Base-by-base conservation (phyloP, 2,888 invertebrate genomes). In the Sycophila texana region DNA sequence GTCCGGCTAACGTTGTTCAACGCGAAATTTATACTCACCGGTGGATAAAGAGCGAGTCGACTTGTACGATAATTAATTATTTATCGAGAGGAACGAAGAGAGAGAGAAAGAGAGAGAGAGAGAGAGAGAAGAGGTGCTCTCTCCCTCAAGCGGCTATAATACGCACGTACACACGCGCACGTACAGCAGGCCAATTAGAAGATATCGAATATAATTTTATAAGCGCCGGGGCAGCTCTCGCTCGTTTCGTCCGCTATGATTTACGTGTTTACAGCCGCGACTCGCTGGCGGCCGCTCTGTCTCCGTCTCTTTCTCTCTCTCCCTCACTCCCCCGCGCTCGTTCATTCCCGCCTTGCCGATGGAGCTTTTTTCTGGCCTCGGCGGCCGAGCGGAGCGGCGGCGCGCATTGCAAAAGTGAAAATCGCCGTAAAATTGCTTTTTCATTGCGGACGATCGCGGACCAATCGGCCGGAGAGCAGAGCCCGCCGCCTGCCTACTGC, bases 391-490 rank as follows among this genome's bases (percentile, higher is more conserved):
- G 61, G 49, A 26, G 63, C 51, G 67, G 22, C 26, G 18, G 22
- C 63, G 68, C 18, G 58, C 57, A 39, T 55, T 22, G 81, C 73
- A 60, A 78, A 79, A 81, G 79, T 77, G 79, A 81, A 81, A 79
- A 81, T 81, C 74, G 74, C 72, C 77, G 71, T 81, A 74, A 81
- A 81, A 79, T 81, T 79, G 79, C 81, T 81, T 75, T 81, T 81
- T 79, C 79, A 81, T 81, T 73, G 75, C 78, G 79, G 79, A 77
- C 81, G 78, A 79, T 81, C 77, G 66, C 68, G 73, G 53, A 55
- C 49, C 75, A 76, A 81, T 79, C 75, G 77, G 77, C 72, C 80
- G 66, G 63, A 74, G 70, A 74, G 63, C 18, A 3, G 26, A 20
- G 71, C 22, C 47, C 49, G 16, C 47, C 51, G 16, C 49, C 30